Percentiles rank a stretch among this genome's conserved stretches.
Conservation (phyloP, 1,140 invertebrate genomes). For the Aphis craccivora region DNA sequence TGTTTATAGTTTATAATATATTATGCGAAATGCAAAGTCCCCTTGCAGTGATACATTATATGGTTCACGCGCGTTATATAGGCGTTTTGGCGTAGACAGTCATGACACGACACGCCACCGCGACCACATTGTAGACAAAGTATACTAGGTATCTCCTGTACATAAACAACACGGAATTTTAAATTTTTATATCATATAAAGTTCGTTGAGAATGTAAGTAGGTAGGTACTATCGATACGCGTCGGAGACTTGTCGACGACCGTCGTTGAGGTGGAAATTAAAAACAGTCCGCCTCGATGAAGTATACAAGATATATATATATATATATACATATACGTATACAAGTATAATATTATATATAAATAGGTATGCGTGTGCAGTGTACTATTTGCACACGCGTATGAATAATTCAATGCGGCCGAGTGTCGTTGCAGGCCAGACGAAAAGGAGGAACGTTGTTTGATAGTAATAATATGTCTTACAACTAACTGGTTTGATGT, state of each 20-base stretch:
- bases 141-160: background rate
- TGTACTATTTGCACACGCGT: background rate
- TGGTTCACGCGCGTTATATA: no score
- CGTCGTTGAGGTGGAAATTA: background rate
- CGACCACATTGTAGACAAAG: background rate
- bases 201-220: background rate
- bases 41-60: no score
- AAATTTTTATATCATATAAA: background rate
- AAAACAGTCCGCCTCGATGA: background rate
- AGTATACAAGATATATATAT: background rate
- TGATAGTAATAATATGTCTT: background rate
- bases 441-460: background rate
- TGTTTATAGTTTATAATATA: no score
- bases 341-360: background rate
- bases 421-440: background rate
- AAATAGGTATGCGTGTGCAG: background rate
- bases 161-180: background rate
- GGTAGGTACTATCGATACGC: background rate
- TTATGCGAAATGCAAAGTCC: no score
- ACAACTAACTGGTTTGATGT: background rate
- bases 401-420: slow-evolving; percentile 21
- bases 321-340: background rate
- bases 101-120: no score
- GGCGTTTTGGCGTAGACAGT: background rate
- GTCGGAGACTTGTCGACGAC: background rate